These are phyloP conservation scores for Meda fulgida DNA, from an alignment of 2,797 vertebrate species.

Conservation along the genomic window DNA sequence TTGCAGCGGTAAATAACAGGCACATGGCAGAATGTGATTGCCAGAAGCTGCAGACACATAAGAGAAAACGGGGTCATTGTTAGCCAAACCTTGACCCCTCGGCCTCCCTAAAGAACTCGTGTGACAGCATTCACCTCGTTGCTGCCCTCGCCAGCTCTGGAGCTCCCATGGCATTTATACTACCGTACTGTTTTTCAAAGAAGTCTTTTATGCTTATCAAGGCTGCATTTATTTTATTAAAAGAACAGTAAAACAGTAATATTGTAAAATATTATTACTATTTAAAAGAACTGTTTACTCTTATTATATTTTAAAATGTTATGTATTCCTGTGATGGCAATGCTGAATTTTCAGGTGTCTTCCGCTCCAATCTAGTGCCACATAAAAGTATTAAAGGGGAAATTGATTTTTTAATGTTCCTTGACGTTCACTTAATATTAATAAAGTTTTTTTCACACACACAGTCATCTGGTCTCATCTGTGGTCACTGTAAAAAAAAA, in stretches of 20 bases:
- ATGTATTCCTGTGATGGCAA: neutral
- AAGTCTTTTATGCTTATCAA: neutral
- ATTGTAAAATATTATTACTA: neutral
- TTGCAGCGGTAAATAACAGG: slow-evolving; percentile 37
- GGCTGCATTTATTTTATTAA: neutral
- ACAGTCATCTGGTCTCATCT: no score
- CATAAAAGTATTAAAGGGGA: neutral
- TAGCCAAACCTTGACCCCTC: neutral
- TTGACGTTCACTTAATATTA: neutral
- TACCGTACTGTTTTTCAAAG: neutral
- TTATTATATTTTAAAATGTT: neutral
- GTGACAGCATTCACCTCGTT: neutral
- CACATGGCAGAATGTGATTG: slow-evolving; percentile 34
- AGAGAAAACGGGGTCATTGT: neutral
- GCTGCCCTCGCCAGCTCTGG: neutral
- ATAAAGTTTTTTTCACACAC: neutral
- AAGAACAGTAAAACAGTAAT: neutral
- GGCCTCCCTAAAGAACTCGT: neutral
- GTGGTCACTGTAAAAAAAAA: neutral
- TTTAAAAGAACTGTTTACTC: neutral
- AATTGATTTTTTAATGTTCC: neutral
- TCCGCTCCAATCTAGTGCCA: neutral
- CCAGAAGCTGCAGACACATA: slow-evolving; percentile 27
- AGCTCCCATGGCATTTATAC: neutral
- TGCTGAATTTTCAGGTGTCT: neutral